Evolutionary conservation across 30 jellyfish, hydroid and myxozoan species (phyloP).

Genomic region (Sanderia malayensis): DNA sequence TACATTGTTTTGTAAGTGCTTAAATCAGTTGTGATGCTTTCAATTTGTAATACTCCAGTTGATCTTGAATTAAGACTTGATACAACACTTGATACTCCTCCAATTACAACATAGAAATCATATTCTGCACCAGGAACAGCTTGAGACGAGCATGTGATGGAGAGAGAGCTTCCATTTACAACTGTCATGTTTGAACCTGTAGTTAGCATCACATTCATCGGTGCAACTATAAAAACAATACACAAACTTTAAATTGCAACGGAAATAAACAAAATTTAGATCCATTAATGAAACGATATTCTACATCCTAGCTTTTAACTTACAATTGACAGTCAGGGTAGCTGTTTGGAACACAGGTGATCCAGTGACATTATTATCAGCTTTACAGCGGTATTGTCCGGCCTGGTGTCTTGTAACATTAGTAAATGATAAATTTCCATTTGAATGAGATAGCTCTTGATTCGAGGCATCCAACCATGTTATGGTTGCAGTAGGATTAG

Average conservation of each 20-base stretch:
- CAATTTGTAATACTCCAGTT: background rate
- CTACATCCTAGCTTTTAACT: no score
- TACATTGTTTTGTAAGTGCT: constrained; percentile 1
- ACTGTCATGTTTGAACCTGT: background rate
- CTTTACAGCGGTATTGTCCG: constrained; percentile 38
- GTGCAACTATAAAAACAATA: background rate
- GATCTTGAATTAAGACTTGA: constrained; percentile 6
- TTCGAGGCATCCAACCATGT: background rate
- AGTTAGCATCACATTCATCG: background rate
- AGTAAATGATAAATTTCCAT: constrained; percentile 13
- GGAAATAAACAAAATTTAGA: no score
- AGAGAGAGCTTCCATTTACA: background rate
- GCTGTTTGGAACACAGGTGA: constrained; percentile 20
- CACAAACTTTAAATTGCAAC: no score
- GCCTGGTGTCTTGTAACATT: constrained; percentile 27
- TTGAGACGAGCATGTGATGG: background rate
- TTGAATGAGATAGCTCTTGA: background rate
- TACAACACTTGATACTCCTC: background rate
- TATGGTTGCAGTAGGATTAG: background rate
- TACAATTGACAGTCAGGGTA: constrained; percentile 30
- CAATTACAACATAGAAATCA: background rate
- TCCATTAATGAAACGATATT: no score
- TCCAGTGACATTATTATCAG: constrained; percentile 39
- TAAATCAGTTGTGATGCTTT: background rate
- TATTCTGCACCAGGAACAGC: constrained; percentile 8